Evolutionary conservation across 37 sponge, comb jelly and placozoan genomes (phyloP).

Genomic region (Chondrilla cf. caribensis): DNA sequence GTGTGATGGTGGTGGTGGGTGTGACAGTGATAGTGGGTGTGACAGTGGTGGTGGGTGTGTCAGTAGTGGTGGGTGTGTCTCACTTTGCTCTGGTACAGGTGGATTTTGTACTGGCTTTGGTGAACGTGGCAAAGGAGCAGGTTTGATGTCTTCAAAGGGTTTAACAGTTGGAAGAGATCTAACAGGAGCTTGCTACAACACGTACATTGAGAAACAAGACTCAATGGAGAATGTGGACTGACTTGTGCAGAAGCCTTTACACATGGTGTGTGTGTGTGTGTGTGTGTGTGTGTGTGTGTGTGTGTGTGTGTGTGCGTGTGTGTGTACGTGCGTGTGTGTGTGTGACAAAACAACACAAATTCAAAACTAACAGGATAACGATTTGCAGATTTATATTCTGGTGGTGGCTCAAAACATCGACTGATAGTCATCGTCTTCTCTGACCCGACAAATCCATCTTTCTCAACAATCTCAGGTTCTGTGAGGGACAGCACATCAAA

Average conservation of each 20-base stretch:
- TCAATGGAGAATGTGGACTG: neutral
- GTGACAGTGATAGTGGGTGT: too few species aligned
- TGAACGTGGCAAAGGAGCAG: neutral
- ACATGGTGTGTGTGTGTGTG: conserved; percentile 11
- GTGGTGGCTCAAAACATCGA: neutral
- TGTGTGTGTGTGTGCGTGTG: neutral
- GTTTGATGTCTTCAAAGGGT: neutral
- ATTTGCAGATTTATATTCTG: neutral
- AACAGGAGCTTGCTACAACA: neutral
- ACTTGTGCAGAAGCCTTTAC: too few species aligned
- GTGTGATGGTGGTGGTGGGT: too few species aligned
- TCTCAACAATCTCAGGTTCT: too few species aligned
- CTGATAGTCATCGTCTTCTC: neutral
- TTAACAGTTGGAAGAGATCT: neutral
- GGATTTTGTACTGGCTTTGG: neutral
- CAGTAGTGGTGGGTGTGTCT: too few species aligned
- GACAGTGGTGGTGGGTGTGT: too few species aligned
- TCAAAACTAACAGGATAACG: neutral
- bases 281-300: neutral
- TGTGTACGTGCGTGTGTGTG: neutral
- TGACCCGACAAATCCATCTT: neutral
- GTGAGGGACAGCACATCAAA: too few species aligned
- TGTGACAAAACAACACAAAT: neutral
- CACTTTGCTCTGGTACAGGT: too few species aligned
- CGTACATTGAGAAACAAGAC: neutral